Conservation (phyloP, 1,140 invertebrate genomes). For the Thalassaphorura encarpata region DNA sequence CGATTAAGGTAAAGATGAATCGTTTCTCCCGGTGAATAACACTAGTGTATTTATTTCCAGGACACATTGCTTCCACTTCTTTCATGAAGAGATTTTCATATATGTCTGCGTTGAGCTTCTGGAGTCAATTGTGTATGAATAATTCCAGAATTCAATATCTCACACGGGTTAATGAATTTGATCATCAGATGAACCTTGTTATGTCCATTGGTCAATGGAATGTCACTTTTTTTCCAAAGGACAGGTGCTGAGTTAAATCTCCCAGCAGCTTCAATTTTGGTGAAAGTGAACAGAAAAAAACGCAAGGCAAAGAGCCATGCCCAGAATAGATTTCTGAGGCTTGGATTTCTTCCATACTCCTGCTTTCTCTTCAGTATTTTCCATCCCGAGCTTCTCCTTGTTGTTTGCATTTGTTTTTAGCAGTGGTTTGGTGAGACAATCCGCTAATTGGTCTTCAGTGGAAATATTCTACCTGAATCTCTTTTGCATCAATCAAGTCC, state of each 20-base stretch:
- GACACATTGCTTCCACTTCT: slow-evolving; percentile 11
- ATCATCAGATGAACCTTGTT: slow-evolving; percentile 6
- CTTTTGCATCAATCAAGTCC: no score
- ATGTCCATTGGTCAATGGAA: slow-evolving; percentile 5
- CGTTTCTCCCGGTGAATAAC: not conserved
- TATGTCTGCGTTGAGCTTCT: slow-evolving; percentile 1
- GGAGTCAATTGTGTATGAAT: not conserved
- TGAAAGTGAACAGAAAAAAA: no score
- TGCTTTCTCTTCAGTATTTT: no score
- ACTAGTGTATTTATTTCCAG: not conserved
- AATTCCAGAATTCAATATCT: not conserved
- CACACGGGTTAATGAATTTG: slow-evolving; percentile 10
- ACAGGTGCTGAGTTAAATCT: slow-evolving; percentile 4
- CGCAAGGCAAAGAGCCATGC: no score
- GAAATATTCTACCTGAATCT: no score
- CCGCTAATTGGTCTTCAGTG: no score
- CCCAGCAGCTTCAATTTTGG: no score
- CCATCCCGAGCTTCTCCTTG: no score
- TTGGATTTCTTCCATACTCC: no score
- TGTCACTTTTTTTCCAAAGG: slow-evolving; percentile 4
- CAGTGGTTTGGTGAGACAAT: no score
- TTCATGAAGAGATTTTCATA: slow-evolving; percentile 14
- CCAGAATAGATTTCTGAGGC: no score
- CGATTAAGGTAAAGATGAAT: not conserved
- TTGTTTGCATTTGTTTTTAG: no score